phyloP scores from a whole-genome alignment of 1,140 invertebrate species.

The Gryllus bimaculatus region DNA sequence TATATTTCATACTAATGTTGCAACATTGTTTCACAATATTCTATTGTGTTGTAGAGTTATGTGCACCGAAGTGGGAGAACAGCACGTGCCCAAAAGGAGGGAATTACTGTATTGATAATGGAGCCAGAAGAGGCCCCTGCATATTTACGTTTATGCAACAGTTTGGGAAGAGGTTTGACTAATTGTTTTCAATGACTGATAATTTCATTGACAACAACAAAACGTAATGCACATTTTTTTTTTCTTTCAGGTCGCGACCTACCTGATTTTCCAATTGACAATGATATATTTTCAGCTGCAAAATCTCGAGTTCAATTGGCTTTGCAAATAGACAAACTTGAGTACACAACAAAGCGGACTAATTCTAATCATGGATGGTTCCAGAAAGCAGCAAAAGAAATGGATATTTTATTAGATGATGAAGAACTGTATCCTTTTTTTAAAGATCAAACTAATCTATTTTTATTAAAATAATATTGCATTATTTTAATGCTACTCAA shows the following conservation, averaged over 20 bases:
- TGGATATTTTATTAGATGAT: slow-evolving; percentile 20
- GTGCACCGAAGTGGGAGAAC: slow-evolving; percentile 94
- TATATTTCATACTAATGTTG: not conserved
- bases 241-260: slow-evolving; percentile 9
- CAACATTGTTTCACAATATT: slow-evolving; percentile 19
- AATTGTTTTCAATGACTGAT: not conserved
- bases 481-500: too few relatives aligned
- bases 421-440: slow-evolving; percentile 20
- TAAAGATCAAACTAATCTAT: not conserved
- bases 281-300: not conserved
- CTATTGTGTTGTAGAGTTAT: slow-evolving; percentile 56
- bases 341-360: slow-evolving; percentile 8
- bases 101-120: slow-evolving; percentile 85
- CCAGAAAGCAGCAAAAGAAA: slow-evolving; percentile 15
- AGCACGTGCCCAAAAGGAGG: slow-evolving; percentile 77
- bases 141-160: slow-evolving; percentile 74
- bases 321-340: slow-evolving; percentile 14
- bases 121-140: slow-evolving; percentile 73
- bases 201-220: not conserved
- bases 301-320: slow-evolving; percentile 16
- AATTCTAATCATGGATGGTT: slow-evolving; percentile 15
- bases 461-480: too few relatives aligned
- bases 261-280: slow-evolving; percentile 13
- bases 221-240: not conserved
- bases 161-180: slow-evolving; percentile 64